Evolutionary conservation across 2,113 vertebrate species (phyloP).

Genomic region (Cervus canadensis): DNA sequence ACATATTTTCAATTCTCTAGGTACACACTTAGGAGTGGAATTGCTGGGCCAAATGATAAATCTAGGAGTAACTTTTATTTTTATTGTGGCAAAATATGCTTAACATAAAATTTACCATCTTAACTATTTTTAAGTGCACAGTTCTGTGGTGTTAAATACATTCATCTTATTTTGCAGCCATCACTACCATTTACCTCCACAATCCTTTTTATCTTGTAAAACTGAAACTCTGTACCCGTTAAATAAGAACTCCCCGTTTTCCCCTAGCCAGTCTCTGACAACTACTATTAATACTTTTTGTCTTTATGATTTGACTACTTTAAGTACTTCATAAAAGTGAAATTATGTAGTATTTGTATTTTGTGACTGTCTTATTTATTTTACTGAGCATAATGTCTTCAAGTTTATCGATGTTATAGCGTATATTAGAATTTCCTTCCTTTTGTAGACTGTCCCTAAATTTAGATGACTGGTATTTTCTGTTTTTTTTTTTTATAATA

Average conservation of each 20-base stretch:
- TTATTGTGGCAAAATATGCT: background rate
- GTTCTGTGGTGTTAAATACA: background rate
- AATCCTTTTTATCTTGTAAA: background rate
- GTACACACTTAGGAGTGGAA: background rate
- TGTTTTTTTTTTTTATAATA: background rate
- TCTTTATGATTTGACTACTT: background rate
- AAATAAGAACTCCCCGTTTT: background rate
- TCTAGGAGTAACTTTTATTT: background rate
- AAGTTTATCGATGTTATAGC: background rate
- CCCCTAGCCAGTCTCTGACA: background rate
- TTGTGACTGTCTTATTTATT: background rate
- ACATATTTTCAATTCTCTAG: background rate
- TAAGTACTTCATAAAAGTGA: background rate
- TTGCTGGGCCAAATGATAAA: background rate
- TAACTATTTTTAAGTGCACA: background rate
- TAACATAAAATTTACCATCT: background rate
- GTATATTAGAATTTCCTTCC: background rate
- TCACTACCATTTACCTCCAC: background rate
- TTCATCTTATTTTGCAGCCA: background rate
- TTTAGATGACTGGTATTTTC: background rate
- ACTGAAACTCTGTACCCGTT: background rate
- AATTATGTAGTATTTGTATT: background rate
- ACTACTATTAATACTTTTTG: background rate
- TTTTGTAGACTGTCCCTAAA: background rate
- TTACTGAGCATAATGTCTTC: background rate